Evolutionary conservation across 1,140 invertebrate genomes (phyloP).

Genomic region (Rhyacophila brunnea): DNA sequence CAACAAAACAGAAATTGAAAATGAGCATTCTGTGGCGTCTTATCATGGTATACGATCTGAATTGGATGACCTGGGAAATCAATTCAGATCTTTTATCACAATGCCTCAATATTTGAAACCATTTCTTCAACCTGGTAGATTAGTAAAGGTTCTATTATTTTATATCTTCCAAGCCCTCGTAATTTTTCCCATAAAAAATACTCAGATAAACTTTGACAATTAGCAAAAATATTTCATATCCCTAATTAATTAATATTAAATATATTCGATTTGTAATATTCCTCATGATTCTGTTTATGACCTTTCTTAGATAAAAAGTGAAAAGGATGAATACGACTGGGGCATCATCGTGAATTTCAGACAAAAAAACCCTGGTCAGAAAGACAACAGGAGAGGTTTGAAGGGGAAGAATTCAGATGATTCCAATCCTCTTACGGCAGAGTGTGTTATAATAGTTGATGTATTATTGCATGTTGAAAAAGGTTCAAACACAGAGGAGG

Average conservation of each 20-base stretch:
- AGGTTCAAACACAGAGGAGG: slow-evolving; percentile 52
- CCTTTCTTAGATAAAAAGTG: slow-evolving; percentile 72
- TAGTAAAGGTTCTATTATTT: slow-evolving; percentile 89
- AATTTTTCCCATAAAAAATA: neutral
- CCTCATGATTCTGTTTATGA: too few species aligned
- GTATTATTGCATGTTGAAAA: slow-evolving; percentile 76
- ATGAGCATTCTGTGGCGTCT: slow-evolving; percentile 75
- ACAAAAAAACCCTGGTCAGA: slow-evolving; percentile 58
- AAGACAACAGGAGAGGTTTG: slow-evolving; percentile 44
- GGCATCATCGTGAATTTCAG: slow-evolving; percentile 93
- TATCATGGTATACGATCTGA: slow-evolving; percentile 87
- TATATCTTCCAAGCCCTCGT: too few species aligned
- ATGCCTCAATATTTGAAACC: slow-evolving; percentile 87
- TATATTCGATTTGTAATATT: too few species aligned
- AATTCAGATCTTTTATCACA: slow-evolving; percentile 79
- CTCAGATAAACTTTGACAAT: too few species aligned
- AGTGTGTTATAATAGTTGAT: slow-evolving; percentile 73
- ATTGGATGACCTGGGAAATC: slow-evolving; percentile 68
- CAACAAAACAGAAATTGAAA: slow-evolving; percentile 62
- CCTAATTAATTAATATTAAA: too few species aligned
- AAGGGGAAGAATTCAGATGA: slow-evolving; percentile 46
- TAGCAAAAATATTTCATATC: too few species aligned
- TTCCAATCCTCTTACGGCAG: slow-evolving; percentile 59
- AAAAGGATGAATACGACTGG: slow-evolving; percentile 91
- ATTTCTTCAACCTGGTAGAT: slow-evolving; percentile 90